Base-by-base conservation (phyloP, 2,113 vertebrate species). In the Lichenostomus cassidix region DNA sequence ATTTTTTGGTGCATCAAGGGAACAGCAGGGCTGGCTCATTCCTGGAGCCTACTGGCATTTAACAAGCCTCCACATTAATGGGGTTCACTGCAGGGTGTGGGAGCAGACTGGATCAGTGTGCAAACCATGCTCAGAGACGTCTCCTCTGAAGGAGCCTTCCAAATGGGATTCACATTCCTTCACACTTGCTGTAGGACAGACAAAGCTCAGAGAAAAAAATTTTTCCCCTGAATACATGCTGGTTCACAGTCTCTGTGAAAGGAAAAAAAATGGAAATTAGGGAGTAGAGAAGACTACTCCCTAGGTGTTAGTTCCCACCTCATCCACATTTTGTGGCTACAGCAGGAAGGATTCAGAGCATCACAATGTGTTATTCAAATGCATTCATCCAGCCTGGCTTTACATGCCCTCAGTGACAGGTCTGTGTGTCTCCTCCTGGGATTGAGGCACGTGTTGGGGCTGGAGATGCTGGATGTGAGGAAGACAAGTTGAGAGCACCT, bases 111-210 rank as follows among this genome's bases (percentile, higher is more conserved):
- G 86, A 93, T 96, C 89, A 96, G 88, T 18, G 88, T 93, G 94
- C 94, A 90, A 96, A 84, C 92, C 93, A 92, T 13, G 68, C 91
- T 78, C 80, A 37, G 83, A 94, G 52, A 75, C 1, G 0, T 16
- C 88, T 86, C 63, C 78, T 93, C 89, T 71, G 88, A 84, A 84
- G 83, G 73, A 94, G 83, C 93, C 55, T 76, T 92, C 95, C 92
- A 95, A 93, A 92, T 83, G 88, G 95, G 88, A 96, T 96, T 96
- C 90, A 88, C 79, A 88, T 90, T 94, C 85, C 90, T 96, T 97
- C 92, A 96, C 86, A 89, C 86, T 82, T 81, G 69, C 73, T 78
- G 18, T 49, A 82, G 75, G 4, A 90, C 83, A 92, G 76, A 90
- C 44, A 96, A 91, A 69, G 62, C 83, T 90, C 68, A 87, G 52